Conservation (phyloP, 2,888 invertebrate species). For the Ommatoiulus sabulosus region DNA sequence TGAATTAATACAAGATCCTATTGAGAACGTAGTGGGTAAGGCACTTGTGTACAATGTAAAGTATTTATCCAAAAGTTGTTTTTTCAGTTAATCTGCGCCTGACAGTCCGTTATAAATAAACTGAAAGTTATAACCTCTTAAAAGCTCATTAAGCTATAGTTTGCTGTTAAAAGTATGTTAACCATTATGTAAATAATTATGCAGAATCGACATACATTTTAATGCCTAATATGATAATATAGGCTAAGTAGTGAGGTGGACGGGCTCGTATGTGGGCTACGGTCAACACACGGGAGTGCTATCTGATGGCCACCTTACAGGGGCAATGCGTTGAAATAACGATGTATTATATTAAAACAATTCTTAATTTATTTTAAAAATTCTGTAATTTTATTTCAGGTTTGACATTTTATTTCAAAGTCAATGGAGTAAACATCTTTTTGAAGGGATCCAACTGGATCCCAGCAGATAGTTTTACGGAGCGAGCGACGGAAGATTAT, state of each 20-base stretch:
- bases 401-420: constrained; percentile 82
- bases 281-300: background rate
- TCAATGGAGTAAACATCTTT: constrained; percentile 89
- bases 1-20: constrained; percentile 81
- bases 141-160: too few relatives aligned
- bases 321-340: background rate
- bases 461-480: constrained; percentile 86
- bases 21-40: constrained; percentile 64
- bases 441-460: constrained; percentile 97
- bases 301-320: background rate
- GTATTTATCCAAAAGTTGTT: background rate
- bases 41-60: background rate
- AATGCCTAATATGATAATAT: too few relatives aligned
- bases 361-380: background rate
- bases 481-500: constrained; percentile 73
- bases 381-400: constrained; percentile 68
- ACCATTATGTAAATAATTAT: too few relatives aligned
- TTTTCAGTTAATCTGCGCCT: background rate
- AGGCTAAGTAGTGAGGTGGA: too few relatives aligned
- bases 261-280: too few relatives aligned
- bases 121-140: too few relatives aligned
- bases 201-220: too few relatives aligned
- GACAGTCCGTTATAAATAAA: background rate
- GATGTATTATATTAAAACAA: background rate
- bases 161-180: too few relatives aligned